Evolutionary conservation across 2,113 vertebrate genomes (phyloP).

Genomic region (Lampris incognitus): DNA sequence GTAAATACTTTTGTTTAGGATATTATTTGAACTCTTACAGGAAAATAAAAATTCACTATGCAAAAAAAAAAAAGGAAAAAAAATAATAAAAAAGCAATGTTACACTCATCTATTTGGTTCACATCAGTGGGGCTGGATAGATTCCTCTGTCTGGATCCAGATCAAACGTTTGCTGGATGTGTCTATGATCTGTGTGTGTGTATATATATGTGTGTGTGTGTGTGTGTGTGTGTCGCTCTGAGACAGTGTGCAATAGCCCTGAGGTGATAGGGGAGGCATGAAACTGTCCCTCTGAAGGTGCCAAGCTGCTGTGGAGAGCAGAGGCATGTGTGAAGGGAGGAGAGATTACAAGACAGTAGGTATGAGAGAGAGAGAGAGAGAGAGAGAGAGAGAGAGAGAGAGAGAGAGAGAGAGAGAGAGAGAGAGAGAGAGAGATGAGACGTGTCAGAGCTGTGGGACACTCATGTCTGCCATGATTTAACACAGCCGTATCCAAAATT

Average conservation of each 20-base stretch:
- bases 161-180: conserved; percentile 10
- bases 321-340: conserved; percentile 18
- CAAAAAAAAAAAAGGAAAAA: conserved; percentile 1
- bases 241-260: conserved; percentile 33
- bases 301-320: conserved; percentile 52
- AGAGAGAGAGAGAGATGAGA: conserved; percentile 35
- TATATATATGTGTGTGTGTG: conserved; percentile 13
- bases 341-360: background rate
- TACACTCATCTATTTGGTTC: conserved; percentile 20
- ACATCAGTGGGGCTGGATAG: conserved; percentile 9
- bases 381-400: background rate
- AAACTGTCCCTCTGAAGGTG: conserved; percentile 57
- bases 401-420: conserved; percentile 21
- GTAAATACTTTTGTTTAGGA: conserved; percentile 46
- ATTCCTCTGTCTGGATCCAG: conserved; percentile 32
- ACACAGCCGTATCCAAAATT: conserved; percentile 44
- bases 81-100: background rate
- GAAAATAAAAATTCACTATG: background rate
- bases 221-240: background rate
- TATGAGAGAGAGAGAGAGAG: background rate
- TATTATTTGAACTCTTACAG: conserved; percentile 13
- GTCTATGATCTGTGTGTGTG: background rate
- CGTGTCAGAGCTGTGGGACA: conserved; percentile 42
- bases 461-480: conserved; percentile 40
- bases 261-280: conserved; percentile 49